Percentiles rank a stretch among this genome's conserved stretches.
Evolutionary conservation across 30 jellyfish, hydroid and myxozoan genomes (phyloP).

Genomic region (Hydractinia echinata): DNA sequence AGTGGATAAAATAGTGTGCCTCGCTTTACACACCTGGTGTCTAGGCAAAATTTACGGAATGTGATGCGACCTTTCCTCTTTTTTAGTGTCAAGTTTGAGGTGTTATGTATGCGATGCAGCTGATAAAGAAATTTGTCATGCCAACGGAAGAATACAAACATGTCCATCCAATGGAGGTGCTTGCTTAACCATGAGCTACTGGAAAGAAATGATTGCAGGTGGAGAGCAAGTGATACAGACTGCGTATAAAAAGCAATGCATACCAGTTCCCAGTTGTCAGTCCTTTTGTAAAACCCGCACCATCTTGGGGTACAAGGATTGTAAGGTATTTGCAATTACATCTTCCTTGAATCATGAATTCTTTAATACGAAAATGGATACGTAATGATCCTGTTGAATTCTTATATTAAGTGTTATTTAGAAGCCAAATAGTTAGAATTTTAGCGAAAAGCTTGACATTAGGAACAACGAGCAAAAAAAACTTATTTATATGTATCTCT

Average conservation of each 20-base stretch:
- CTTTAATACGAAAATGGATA: too few species aligned
- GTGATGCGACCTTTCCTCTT: neutral
- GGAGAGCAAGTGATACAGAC: neutral
- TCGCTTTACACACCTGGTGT: too few species aligned
- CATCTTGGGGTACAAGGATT: neutral
- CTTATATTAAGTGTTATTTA: too few species aligned
- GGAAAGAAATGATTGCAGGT: neutral
- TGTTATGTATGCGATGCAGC: neutral
- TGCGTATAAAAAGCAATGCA: neutral
- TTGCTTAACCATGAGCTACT: neutral
- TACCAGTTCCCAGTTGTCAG: neutral
- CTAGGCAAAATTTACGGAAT: too few species aligned
- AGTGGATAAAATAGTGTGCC: too few species aligned
- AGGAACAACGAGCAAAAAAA: too few species aligned
- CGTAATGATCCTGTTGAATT: too few species aligned
- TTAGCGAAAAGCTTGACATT: too few species aligned
- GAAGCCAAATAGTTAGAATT: too few species aligned
- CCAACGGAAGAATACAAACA: neutral
- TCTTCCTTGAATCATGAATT: too few species aligned
- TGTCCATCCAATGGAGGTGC: neutral
- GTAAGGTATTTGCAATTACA: neutral
- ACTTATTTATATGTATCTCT: too few species aligned
- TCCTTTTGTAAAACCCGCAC: neutral
- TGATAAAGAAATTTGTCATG: neutral
- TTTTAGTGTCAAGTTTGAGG: neutral